Percentiles rank a stretch among this genome's conserved stretches.
These are phyloP conservation scores for Cheirogaleus major DNA, from an alignment of 2,797 vertebrate species.

Conservation along the genomic window DNA sequence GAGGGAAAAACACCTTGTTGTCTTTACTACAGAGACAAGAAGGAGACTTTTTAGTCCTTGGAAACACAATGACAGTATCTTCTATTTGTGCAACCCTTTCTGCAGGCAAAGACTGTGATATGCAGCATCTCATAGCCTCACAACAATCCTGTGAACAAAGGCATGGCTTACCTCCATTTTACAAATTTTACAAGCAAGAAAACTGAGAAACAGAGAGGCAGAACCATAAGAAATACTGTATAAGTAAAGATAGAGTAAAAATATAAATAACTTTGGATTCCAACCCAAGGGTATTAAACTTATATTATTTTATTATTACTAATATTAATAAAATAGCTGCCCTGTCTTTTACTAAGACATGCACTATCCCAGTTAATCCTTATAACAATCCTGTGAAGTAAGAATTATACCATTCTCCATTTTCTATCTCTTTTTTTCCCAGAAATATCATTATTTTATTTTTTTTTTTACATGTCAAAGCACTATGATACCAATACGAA, in stretches of 20 bases:
- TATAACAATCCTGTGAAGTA: not conserved
- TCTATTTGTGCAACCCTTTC: not conserved
- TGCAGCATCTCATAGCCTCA: not conserved
- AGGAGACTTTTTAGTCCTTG: not conserved
- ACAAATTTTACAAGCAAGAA: constrained; percentile 26
- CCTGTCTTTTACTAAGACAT: not conserved
- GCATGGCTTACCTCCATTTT: not conserved
- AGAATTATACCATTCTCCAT: not conserved
- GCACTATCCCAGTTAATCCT: not conserved
- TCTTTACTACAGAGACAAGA: not conserved
- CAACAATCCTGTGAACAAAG: not conserved
- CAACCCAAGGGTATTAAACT: not conserved
- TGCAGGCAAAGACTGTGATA: not conserved
- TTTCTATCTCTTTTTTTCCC: not conserved
- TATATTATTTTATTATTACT: constrained; percentile 6
- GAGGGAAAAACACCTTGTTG: constrained; percentile 26
- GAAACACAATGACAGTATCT: not conserved
- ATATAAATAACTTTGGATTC: not conserved
- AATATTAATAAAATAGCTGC: not conserved
- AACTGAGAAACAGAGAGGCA: constrained; percentile 1
- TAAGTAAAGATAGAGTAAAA: not conserved
- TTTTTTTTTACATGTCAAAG: not conserved
- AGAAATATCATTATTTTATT: not conserved
- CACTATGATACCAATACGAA: not conserved
- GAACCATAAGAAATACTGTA: not conserved